Evolutionary conservation across 2,797 vertebrate species (phyloP).

Genomic region (Tapera naevia): DNA sequence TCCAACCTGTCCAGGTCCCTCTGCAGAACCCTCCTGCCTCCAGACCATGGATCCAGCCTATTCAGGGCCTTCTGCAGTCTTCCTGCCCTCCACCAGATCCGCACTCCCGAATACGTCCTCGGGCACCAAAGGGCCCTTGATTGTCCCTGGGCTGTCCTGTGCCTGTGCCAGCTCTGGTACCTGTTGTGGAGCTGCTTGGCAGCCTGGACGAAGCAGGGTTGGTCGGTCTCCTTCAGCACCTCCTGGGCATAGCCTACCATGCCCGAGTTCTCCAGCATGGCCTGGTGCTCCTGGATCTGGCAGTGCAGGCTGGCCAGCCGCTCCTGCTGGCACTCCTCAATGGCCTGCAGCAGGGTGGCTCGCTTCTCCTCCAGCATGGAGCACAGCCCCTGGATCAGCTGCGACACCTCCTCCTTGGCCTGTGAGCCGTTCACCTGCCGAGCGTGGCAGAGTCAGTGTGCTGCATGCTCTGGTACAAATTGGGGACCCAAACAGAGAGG

Average conservation of each 20-base stretch:
- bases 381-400: constrained; percentile 86
- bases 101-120: too few species aligned
- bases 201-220: constrained; percentile 93
- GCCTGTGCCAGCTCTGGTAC: constrained; percentile 38
- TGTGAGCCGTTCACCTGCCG: constrained; percentile 85
- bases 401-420: constrained; percentile 87
- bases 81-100: too few species aligned
- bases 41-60: too few species aligned
- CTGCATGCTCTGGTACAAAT: too few species aligned
- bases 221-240: constrained; percentile 93
- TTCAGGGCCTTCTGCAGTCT: too few species aligned
- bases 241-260: constrained; percentile 92
- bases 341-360: constrained; percentile 78
- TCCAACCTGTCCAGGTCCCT: too few species aligned
- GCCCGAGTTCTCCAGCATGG: constrained; percentile 89
- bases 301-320: constrained; percentile 79
- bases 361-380: constrained; percentile 86
- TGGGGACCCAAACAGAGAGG: too few species aligned
- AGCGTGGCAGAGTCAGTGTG: neutral
- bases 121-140: neutral
- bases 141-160: fast-evolving
- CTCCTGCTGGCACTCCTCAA: constrained; percentile 85
- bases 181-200: constrained; percentile 91
- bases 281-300: constrained; percentile 88
- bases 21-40: too few species aligned